Conservation (phyloP, 35 echinoderm and acorn worm genomes). For the Anneissia japonica region DNA sequence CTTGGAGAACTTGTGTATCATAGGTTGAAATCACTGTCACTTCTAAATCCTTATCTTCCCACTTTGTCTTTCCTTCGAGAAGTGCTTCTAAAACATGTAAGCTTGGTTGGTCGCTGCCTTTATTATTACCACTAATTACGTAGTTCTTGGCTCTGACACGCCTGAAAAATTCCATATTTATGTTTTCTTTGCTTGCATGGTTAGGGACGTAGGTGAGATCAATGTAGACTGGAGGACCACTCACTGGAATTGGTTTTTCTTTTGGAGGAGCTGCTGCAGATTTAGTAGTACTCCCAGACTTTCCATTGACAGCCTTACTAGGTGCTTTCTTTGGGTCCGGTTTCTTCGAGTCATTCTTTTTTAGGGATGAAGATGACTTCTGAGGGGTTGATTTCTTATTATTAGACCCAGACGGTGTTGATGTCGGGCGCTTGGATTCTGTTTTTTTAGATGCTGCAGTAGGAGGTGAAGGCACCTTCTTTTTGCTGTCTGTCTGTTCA, state of each 20-base stretch:
- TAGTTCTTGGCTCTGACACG: constrained; percentile 80
- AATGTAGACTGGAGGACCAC: constrained; percentile 82
- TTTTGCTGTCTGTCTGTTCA: not conserved
- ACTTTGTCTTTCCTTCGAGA: constrained; percentile 76
- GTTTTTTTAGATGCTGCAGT: constrained; percentile 34
- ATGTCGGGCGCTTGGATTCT: constrained; percentile 58
- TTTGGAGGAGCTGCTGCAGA: constrained; percentile 31
- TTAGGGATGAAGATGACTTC: constrained; percentile 43
- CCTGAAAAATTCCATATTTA: constrained; percentile 91
- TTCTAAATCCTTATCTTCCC: constrained; percentile 71
- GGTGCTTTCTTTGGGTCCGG: constrained; percentile 31
- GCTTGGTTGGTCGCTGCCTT: constrained; percentile 57
- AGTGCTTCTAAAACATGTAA: constrained; percentile 66
- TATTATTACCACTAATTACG: constrained; percentile 87
- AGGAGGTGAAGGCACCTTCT: not conserved
- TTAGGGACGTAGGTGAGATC: constrained; percentile 92
- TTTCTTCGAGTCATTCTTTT: constrained; percentile 49
- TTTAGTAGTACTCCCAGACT: constrained; percentile 34
- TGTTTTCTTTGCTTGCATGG: constrained; percentile 76
- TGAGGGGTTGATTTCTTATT: constrained; percentile 22
- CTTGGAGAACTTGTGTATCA: constrained; percentile 54
- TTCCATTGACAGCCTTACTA: constrained; percentile 37
- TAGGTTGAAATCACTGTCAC: constrained; percentile 87
- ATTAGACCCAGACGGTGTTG: constrained; percentile 25
- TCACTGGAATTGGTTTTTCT: constrained; percentile 59